Percentiles rank a stretch among this genome's conserved stretches.
These are phyloP conservation scores for Actinernus sp. DNA, from an alignment of 92 coral and sea anemone species.

Conservation along the genomic window DNA sequence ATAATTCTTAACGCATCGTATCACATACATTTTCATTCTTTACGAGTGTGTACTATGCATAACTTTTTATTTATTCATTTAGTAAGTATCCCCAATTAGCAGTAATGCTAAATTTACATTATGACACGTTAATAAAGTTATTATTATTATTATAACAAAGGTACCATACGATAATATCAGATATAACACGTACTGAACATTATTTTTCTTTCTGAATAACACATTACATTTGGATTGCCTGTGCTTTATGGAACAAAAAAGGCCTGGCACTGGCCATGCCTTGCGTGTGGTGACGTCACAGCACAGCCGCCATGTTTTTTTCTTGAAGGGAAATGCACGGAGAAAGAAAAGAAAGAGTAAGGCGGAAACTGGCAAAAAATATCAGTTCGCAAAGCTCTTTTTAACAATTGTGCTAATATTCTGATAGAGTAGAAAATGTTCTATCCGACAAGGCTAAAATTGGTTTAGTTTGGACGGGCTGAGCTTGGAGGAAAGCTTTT, in stretches of 20 bases:
- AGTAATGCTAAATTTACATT: too few species aligned
- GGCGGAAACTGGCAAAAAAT: neutral
- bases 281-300: slow-evolving; percentile 42
- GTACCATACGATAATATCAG: too few species aligned
- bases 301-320: slow-evolving; percentile 56
- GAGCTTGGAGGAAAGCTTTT: neutral
- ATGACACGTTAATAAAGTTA: too few species aligned
- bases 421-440: neutral
- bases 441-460: neutral
- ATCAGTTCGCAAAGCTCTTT: neutral
- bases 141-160: too few species aligned
- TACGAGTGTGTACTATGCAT: too few species aligned
- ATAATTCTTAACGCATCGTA: too few species aligned
- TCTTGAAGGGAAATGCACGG: slow-evolving; percentile 23
- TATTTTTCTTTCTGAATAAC: too few species aligned
- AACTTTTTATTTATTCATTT: too few species aligned
- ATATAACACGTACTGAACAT: too few species aligned
- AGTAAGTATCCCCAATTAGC: too few species aligned
- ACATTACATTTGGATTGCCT: slow-evolving; percentile 1
- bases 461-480: slow-evolving; percentile 4
- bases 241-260: neutral
- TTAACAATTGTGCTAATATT: neutral
- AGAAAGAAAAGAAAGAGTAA: slow-evolving; percentile 12
- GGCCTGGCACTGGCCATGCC: slow-evolving; percentile 24
- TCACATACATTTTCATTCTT: too few species aligned